A percentile compares a stretch with the other conserved stretches of the same genome.
Evolutionary conservation across 2,113 vertebrate species (phyloP).

Genomic region (Clupea harengus): DNA sequence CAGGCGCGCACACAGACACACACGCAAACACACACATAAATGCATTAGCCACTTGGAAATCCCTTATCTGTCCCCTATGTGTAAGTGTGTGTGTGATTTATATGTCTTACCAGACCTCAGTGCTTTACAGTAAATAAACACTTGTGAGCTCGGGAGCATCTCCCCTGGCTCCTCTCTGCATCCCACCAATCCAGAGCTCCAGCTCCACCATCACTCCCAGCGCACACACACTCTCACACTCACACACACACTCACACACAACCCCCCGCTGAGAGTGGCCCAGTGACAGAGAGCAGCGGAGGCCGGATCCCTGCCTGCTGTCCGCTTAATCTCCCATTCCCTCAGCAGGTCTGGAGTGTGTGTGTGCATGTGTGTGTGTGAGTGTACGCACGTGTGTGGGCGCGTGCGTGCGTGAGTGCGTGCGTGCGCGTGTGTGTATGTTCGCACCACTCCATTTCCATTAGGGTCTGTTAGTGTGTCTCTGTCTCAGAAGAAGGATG

Average conservation of each 20-base stretch:
- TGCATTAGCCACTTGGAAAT: neutral
- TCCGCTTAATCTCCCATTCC: constrained; percentile 4
- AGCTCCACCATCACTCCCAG: neutral
- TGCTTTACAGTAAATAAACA: constrained; percentile 1
- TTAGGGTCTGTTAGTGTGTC: neutral
- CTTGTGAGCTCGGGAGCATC: neutral
- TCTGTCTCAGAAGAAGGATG: neutral
- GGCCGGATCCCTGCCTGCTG: neutral
- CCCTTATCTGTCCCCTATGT: neutral
- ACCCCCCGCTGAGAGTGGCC: no score
- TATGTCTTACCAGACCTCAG: neutral
- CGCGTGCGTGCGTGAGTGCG: neutral
- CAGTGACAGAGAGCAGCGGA: neutral
- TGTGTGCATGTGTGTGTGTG: neutral
- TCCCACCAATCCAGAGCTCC: neutral
- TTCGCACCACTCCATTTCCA: neutral
- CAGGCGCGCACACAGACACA: neutral
- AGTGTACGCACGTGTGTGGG: neutral
- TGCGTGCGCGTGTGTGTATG: neutral
- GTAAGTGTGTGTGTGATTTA: neutral
- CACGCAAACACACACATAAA: neutral
- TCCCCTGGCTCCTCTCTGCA: neutral
- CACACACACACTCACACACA: neutral
- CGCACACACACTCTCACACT: neutral
- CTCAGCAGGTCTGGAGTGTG: neutral